phyloP scores from a whole-genome alignment of 1,140 invertebrate species.

The Drosophila malerkotliana region DNA sequence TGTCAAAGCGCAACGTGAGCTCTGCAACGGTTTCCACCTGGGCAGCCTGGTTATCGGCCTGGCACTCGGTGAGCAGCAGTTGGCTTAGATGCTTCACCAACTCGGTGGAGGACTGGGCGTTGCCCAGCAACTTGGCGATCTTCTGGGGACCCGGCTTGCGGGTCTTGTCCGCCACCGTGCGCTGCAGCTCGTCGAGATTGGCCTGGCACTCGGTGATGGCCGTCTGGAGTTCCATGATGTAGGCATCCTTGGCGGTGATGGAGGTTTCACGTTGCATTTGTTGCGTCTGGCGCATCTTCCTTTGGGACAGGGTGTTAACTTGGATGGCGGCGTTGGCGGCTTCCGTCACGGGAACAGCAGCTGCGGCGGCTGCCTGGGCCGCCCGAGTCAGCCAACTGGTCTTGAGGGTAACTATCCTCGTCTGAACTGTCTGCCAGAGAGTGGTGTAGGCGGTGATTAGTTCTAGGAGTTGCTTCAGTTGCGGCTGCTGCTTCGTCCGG shows the following conservation, averaged over 20 bases:
- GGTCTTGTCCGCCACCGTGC: conserved; percentile 84
- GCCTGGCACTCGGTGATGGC: conserved; percentile 87
- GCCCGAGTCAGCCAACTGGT: conserved; percentile 82
- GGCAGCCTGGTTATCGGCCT: conserved; percentile 87
- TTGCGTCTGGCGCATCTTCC: conserved; percentile 69
- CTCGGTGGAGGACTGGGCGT: conserved; percentile 90
- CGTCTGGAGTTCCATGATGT: conserved; percentile 88
- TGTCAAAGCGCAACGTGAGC: conserved; percentile 88
- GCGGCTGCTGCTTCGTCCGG: conserved; percentile 84
- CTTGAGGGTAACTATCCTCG: conserved; percentile 85
- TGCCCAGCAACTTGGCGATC: conserved; percentile 88
- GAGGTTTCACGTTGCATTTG: conserved; percentile 85
- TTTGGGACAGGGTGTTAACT: conserved; percentile 89
- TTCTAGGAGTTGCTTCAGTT: conserved; percentile 85
- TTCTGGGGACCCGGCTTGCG: conserved; percentile 85
- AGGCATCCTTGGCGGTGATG: conserved; percentile 92
- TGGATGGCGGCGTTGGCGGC: conserved; percentile 90
- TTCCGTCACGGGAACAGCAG: conserved; percentile 86
- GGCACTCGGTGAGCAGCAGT: conserved; percentile 89
- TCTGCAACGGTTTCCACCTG: conserved; percentile 88
- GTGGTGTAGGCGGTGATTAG: conserved; percentile 89
- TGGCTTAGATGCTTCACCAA: conserved; percentile 91
- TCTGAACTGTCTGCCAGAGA: conserved; percentile 87
- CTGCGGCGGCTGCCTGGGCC: conserved; percentile 56
- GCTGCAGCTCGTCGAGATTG: conserved; percentile 86